phyloP scores from a whole-genome alignment of 2,797 vertebrate genomes.

The Mallotus villosus region DNA sequence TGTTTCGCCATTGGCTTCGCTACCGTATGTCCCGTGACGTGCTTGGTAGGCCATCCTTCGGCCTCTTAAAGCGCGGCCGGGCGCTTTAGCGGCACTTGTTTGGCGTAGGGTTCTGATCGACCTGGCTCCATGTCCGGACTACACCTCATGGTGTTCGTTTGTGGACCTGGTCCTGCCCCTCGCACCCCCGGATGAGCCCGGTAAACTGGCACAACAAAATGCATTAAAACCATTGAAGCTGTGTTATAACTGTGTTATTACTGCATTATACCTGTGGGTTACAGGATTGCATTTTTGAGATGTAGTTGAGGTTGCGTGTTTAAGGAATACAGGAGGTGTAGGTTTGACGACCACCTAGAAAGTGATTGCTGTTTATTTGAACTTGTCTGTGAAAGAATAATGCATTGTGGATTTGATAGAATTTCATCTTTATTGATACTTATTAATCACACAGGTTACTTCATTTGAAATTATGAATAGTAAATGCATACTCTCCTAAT shows the following conservation, averaged over 20 bases:
- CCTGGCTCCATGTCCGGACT: constrained; percentile 63
- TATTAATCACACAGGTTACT: not conserved
- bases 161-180: constrained; percentile 66
- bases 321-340: not conserved
- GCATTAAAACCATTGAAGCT: not conserved
- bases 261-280: not conserved
- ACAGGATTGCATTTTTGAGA: not conserved
- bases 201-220: constrained; percentile 56
- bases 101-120: constrained; percentile 49
- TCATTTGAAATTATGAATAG: not conserved
- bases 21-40: constrained; percentile 69
- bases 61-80: constrained; percentile 70
- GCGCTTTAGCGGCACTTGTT: constrained; percentile 59
- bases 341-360: not conserved
- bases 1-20: constrained; percentile 75
- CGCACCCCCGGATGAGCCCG: constrained; percentile 70
- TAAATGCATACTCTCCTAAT: not conserved
- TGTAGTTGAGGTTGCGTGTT: not conserved
- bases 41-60: constrained; percentile 68
- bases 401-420: constrained; percentile 4
- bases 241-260: not conserved
- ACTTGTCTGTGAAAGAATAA: not conserved
- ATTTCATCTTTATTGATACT: not conserved
- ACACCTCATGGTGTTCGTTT: constrained; percentile 66
- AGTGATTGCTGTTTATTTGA: not conserved